Evolutionary conservation across 2,888 invertebrate genomes (phyloP).

Genomic region (Agrypnus murinus): DNA sequence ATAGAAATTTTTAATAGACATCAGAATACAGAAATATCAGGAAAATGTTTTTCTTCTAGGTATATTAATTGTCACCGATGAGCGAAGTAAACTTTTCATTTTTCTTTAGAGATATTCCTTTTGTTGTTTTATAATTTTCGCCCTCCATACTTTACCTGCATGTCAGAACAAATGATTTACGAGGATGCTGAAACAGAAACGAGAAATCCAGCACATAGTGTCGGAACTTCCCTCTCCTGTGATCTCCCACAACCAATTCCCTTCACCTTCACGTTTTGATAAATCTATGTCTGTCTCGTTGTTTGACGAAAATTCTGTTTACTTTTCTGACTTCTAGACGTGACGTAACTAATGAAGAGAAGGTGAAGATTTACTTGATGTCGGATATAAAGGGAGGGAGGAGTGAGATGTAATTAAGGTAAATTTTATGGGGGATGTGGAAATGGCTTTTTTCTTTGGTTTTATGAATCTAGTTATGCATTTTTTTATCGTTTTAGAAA

Average conservation of each 20-base stretch:
- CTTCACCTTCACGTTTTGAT: slow-evolving; percentile 39
- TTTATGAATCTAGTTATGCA: too few species aligned
- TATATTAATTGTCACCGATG: too few species aligned
- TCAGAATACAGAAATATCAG: slow-evolving; percentile 10
- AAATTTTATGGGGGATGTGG: too few species aligned
- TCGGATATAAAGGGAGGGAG: too few species aligned
- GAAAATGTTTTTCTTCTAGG: too few species aligned
- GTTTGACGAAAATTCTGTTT: slow-evolving; percentile 41
- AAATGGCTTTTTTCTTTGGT: too few species aligned
- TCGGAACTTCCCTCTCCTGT: slow-evolving; percentile 12
- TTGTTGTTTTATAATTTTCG: slow-evolving; percentile 4
- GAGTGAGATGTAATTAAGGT: too few species aligned
- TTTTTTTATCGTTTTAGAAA: too few species aligned
- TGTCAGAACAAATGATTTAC: slow-evolving; percentile 30
- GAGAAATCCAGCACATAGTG: slow-evolving; percentile 14
- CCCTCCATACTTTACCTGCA: slow-evolving; percentile 12
- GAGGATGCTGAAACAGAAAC: slow-evolving; percentile 26
- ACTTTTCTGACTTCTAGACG: slow-evolving; percentile 35
- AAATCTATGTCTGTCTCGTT: slow-evolving; percentile 42
- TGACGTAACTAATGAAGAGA: slow-evolving; percentile 37
- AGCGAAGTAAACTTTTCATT: neutral
- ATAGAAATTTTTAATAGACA: slow-evolving; percentile 50
- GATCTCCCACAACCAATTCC: slow-evolving; percentile 29
- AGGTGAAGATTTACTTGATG: neutral
- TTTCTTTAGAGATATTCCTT: neutral